Conservation (phyloP, 2,797 vertebrate genomes). For the Naso thynnoides region DNA sequence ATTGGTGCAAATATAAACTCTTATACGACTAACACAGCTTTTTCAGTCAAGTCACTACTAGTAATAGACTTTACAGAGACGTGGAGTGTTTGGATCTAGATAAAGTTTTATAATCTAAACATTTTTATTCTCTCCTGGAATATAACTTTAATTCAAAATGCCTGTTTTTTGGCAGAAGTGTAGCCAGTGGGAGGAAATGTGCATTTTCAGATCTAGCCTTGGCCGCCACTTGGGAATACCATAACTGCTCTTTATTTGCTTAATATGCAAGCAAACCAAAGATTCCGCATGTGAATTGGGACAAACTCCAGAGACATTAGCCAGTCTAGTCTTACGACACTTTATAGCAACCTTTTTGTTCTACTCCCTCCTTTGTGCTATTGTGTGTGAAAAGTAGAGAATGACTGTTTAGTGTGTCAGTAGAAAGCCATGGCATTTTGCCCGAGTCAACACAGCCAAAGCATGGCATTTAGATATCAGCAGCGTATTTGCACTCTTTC, state of each 20-base stretch:
- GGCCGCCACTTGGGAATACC: neutral
- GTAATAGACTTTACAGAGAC: too few species aligned
- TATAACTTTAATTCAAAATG: neutral
- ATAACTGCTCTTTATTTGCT: too few species aligned
- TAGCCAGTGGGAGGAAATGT: neutral
- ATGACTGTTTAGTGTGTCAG: constrained; percentile 46
- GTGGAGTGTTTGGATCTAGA: too few species aligned
- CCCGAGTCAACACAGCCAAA: constrained; percentile 45
- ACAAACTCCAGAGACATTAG: constrained; percentile 1
- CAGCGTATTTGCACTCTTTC: constrained; percentile 25
- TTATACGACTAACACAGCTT: neutral
- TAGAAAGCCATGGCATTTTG: constrained; percentile 53
- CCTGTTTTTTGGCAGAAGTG: neutral
- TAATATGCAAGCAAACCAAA: neutral
- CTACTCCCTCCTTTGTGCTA: constrained; percentile 15
- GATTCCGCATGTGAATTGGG: neutral
- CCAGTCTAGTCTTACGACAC: neutral
- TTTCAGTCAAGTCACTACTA: neutral
- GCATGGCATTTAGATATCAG: constrained; percentile 57
- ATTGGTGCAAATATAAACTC: neutral
- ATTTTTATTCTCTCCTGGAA: neutral
- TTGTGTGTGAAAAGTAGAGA: constrained; percentile 31
- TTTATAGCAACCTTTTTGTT: constrained; percentile 18
- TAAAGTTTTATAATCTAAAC: too few species aligned
- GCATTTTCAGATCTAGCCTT: neutral